Base-by-base conservation (phyloP, 2,797 vertebrate genomes). In the Vireo griseus region DNA sequence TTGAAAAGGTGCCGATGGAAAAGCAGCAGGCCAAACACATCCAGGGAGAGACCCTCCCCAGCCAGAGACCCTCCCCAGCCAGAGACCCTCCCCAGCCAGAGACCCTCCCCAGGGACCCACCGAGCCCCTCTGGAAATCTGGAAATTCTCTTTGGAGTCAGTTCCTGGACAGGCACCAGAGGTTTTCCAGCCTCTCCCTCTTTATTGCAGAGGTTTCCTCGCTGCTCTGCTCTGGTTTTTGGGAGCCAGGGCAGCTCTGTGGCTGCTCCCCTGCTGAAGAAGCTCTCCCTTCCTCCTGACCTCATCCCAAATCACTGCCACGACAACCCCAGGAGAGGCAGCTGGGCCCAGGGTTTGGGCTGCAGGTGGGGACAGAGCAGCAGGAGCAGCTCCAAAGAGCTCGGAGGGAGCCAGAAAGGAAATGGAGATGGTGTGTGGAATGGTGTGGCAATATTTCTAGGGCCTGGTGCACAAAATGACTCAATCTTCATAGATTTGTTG, bases 241-340 rank as follows among this genome's bases (percentile, higher is more conserved):
- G 4, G 51, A 87, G 86, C 92, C 89, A 28, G 67, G 51, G 73
- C 19, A 2, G 71, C 40, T 2, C 16, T 6, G 42, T 45, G 93
- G 62, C 51, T 50, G 19, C 29, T 84, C n/a, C 79, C 24, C 77
- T 52, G 37, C 86, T 85, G 86, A 51, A 92, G 76, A 79, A 87
- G 16, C 63, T 87, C 77, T 72, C 91, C 82, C 78, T 75, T 26
- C 44, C 79, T 75, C 69, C 88, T 85, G 86, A 91, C 45, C 86
- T 94, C 95, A 95, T 76, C 86, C 84, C 92, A 84, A 19, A 52
- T 77, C 61, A 48, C n/a, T n/a, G n/a, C 88, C 90, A 95, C 90
- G 89, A 87, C 88, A 88, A 24, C 81, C 80, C 33, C 25, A 0
- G 4, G 39, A 69, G 62, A 4, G 16, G 58, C 35, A 7, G 50